Evolutionary conservation across 2,113 vertebrate species (phyloP).

Genomic region (Caretta caretta): DNA sequence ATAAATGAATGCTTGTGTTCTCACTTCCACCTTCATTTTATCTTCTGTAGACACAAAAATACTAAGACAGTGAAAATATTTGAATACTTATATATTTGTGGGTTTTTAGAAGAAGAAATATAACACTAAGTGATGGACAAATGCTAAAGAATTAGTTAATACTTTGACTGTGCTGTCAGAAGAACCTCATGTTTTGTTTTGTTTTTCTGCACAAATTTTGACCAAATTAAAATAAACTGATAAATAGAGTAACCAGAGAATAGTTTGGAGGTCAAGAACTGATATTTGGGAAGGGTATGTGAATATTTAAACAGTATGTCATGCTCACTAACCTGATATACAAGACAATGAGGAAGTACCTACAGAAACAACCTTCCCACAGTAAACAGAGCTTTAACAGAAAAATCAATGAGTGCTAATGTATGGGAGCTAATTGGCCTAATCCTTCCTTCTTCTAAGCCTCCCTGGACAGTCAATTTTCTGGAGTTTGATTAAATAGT

Average conservation of each 20-base stretch:
- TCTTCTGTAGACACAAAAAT: neutral
- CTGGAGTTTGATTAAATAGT: neutral
- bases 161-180: neutral
- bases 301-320: neutral
- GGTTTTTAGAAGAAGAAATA: neutral
- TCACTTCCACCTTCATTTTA: neutral
- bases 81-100: neutral
- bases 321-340: neutral
- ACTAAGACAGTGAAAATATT: neutral
- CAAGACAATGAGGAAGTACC: neutral
- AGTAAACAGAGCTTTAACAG: neutral
- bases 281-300: neutral
- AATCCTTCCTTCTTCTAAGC: neutral
- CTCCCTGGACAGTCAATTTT: neutral
- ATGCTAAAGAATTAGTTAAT: neutral
- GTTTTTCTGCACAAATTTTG: neutral
- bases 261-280: neutral
- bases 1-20: neutral
- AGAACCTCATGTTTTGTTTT: neutral
- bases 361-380: neutral
- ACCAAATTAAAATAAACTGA: neutral
- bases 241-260: accelerated
- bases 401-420: neutral
- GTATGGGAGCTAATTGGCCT: neutral
- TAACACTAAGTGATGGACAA: neutral